Base-by-base conservation (phyloP, 1,140 invertebrate genomes). In the Rhagoletis zephyria region DNA sequence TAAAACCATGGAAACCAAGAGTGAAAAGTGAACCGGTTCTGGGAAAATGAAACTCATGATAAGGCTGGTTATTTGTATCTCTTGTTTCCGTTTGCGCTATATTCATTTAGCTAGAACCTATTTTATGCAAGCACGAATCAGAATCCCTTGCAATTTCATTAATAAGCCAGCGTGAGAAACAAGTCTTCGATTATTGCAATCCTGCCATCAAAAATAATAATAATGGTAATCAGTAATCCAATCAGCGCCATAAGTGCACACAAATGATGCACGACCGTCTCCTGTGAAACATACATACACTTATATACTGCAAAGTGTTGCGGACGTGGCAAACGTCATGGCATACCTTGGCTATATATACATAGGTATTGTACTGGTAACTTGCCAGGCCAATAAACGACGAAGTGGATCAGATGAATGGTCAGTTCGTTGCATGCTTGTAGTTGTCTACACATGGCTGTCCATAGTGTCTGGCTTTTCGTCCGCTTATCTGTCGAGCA, bases 391-490 rank as follows among this genome's bases (percentile, higher is more conserved):
- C 56, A 56, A 30, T 30, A 30, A 30, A 30, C 45, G 16, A 81
- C 74, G 74, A 81, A 42, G 48, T 19, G n/a, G 19, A 81, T 56
- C n/a, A 81, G 30, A 30, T 56, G 70, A 81, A 45, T 81, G n/a
- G 42, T 2, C 16, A 16, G 70, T 42, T 74, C 6, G 70, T 74
- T 48, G 70, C 6, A 19, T 51, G 48, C 48, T 56, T 81, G 19
- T 81, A 9, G 16, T 81, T 14, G 16, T 81, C 16, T 30, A 14
- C 70, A 30, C 74, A 56, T 81, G 48, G 48, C 14, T 81, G 74
- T 81, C 48, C 45, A 59, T 56, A 45, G 70, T 56, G 16, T 74
- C 40, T 65, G 74, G 16, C 16, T 19, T 45, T 9, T 6, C 42
- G 48, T 10, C 48, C 45, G 74, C 45, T 16, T 19, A 2, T 51